Base-by-base conservation (phyloP, 2,888 invertebrate species). In the Chymomyza fuscimana region DNA sequence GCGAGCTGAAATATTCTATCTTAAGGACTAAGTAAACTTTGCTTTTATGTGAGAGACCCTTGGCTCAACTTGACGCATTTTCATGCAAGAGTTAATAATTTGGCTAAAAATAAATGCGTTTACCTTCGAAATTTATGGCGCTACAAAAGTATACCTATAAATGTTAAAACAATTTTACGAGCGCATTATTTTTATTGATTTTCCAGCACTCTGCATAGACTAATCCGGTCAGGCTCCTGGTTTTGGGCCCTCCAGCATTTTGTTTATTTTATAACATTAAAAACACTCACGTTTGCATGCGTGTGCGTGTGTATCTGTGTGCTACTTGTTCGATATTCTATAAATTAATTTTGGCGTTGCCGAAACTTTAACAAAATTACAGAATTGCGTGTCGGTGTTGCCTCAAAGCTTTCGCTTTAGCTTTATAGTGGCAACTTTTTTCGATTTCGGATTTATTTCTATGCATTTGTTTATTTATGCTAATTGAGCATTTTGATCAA, bases 401-500 rank as follows among this genome's bases (percentile, higher is more conserved):
- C 40, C 40, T 10, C 40, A 46, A 12, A 46, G 40, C 40, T 46
- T 46, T 46, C 12, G 40, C 1, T 46, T 46, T 46, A 46, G 12
- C 40, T 46, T 12, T 46, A 12, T 32, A 4, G 25, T 25, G 25
- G 25, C 25, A 25, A 25, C 56, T 58, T 58, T 58, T 25, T 54
- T 58, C 7, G 52, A 4, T 22, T 58, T 58, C 22, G 12, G 60
- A 60, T 82, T 84, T 87, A 83, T 87, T 87, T 78, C 54, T 72
- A 70, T 67, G 46, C 66, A 63, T 75, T 81, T 83, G 88, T 83
- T 83, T 87, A 83, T 86, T 78, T 82, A 71, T 69, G 74, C 70
- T 70, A 76, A 74, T 73, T 86, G 77, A 72, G 67, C 80, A 68
- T 81, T 80, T 80, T 81, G 79, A 77, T 79, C 88, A 84, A 83